Base-by-base conservation (phyloP, 2,888 invertebrate species). In the Agonopterix alstromeriana region DNA sequence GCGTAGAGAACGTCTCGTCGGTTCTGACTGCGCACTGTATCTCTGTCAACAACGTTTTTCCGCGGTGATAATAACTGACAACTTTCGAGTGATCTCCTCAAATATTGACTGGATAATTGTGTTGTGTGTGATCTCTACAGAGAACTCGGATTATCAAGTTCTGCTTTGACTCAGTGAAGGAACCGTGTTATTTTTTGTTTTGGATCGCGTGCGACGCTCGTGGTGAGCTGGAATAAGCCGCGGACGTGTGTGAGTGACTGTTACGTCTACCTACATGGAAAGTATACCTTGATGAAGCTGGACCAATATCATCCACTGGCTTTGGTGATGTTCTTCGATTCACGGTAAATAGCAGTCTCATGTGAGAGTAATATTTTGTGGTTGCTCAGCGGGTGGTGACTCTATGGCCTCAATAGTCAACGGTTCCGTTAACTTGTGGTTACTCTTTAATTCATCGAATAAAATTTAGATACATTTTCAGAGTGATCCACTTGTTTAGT, bases 161-260 rank as follows among this genome's bases (percentile, higher is more conserved):
- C 56, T 58, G 59, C 59, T 67, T 74, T 73, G 77, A 83, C 82
- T 80, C 54, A 73, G 84, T 83, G 82, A 70, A 77, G 65, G 70
- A 82, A 82, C 80, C 78, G 85, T 85, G 83, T 82, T 81, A 82
- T 83, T 86, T 83, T 82, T 81, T 85, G 77, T 80, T 82, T 82
- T 79, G 73, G 69, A 83, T 85, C 84, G 82, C 86, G 86, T 85
- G 85, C 82, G 73, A 71, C 82, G 78, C 79, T 81, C 75, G 65
- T 71, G 63, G 71, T 68, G 74, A 76, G 77, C 73, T 77, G 73
- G 70, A 73, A 51, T 48, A 52, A 73, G 70, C 73, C 59, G 73
- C 70, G 77, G 73, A 74, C 82, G 78, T 80, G 85, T 85, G 84
- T 84, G 79, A 83, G 81, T 86, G 87, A 82, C 85, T 85, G 79